Base-by-base conservation (phyloP, 2,113 vertebrate genomes). In the Rhizomys pruinosus region DNA sequence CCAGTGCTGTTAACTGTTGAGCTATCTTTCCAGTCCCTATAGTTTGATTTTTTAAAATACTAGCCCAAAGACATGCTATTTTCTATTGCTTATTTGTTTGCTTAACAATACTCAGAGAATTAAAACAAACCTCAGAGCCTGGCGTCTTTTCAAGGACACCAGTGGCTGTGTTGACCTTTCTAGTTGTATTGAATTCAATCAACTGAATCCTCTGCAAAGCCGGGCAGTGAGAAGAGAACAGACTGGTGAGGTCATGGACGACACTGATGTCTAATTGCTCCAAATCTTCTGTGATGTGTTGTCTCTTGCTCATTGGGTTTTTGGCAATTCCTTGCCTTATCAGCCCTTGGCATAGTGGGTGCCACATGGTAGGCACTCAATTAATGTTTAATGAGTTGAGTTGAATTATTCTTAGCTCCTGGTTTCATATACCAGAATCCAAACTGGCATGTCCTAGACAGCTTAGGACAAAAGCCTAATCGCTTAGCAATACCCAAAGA, bases 351-450 rank as follows among this genome's bases (percentile, higher is more conserved):
- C 39, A 91, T 2, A 52, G n/a, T 87, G 42, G 23, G 44, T 92
- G 32, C 55, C 32, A 73, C 47, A 37, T 74, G 44, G 42, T n/a
- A 93, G 86, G 55, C 39, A 93, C 39, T 93, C 89, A 61, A 79
- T 39, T 90, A 84, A 63, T 12, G 81, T 63, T 93, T 57, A 92
- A 80, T 77, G 76, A 87, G 68, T 77, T 39, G 34, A 93, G 27
- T 55, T 93, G 85, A 90, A 92, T 90, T 80, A 73, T 13, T 92
- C 90, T 94, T 63, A 47, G 68, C 78, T 87, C 55, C 32, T 90
- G 82, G 37, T 63, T 23, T 32, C 82, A 90, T 72, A 79, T 76
- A 73, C 20, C 25, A 66, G 86, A 89, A 87, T 77, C 32, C 52
- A 73, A 90, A 78, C 7, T 59, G 61, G 2, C 39, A 3, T 39